phyloP scores from a whole-genome alignment of 35 echinoderm and acorn worm species.

The Heliocidaris tuberculata region DNA sequence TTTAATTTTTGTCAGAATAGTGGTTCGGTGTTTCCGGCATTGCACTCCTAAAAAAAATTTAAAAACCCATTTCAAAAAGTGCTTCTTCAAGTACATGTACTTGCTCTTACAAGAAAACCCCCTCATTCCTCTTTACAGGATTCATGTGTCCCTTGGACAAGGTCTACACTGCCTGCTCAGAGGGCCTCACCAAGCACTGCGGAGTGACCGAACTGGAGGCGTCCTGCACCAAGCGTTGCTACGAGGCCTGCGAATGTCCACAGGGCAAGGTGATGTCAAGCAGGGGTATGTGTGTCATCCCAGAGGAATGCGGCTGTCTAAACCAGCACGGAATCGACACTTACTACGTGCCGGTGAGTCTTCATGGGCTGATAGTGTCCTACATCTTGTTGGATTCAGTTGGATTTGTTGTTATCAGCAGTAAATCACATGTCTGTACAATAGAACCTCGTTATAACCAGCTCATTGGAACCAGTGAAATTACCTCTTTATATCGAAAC shows the following conservation, averaged over 20 bases:
- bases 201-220: not conserved
- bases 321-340: not conserved
- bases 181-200: constrained; percentile 20
- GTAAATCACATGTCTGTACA: too few relatives aligned
- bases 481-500: too few relatives aligned
- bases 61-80: too few relatives aligned
- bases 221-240: constrained; percentile 3
- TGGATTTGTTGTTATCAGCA: too few relatives aligned
- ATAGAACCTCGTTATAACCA: too few relatives aligned
- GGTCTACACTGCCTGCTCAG: constrained; percentile 26
- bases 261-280: constrained; percentile 31
- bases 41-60: too few relatives aligned
- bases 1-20: too few relatives aligned
- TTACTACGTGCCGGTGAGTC: constrained; percentile 25
- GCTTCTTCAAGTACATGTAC: too few relatives aligned
- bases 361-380: not conserved
- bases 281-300: constrained; percentile 14
- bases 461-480: too few relatives aligned
- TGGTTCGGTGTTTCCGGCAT: too few relatives aligned
- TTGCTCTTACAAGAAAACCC: not conserved
- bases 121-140: not conserved
- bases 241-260: constrained; percentile 43
- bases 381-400: not conserved
- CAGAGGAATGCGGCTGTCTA: constrained; percentile 31
- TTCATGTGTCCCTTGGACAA: not conserved